A percentile compares a stretch with the other conserved stretches of the same genome.
Conservation (phyloP, 2,888 invertebrate genomes). For the Sceliomorpha sp. region DNA sequence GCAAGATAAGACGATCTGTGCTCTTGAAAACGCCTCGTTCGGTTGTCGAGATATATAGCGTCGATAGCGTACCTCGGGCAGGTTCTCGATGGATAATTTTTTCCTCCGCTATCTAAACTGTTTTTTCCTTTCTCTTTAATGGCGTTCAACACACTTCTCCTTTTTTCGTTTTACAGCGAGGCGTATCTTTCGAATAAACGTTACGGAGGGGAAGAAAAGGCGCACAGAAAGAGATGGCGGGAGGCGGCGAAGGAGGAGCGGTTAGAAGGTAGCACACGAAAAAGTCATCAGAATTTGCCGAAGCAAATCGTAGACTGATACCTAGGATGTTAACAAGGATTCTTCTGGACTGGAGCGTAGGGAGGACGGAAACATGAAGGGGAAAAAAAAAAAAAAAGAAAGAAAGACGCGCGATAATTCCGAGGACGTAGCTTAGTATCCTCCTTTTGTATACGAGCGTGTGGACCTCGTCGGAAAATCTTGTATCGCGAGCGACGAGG, state of each 20-base stretch:
- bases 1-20: conserved; percentile 66
- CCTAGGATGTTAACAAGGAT: conserved; percentile 37
- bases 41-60: conserved; percentile 66
- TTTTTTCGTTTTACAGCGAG: neutral
- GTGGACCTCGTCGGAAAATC: no score
- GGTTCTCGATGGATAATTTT: conserved; percentile 63
- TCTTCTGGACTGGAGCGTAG: conserved; percentile 35
- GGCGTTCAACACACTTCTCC: conserved; percentile 29
- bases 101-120: conserved; percentile 58
- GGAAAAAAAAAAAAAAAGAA: no score
- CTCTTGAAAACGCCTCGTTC: conserved; percentile 68
- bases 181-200: conserved; percentile 30
- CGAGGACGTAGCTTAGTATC: no score
- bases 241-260: conserved; percentile 9
- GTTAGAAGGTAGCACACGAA: conserved; percentile 28
- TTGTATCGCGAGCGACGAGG: no score
- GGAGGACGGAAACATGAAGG: conserved; percentile 31
- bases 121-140: conserved; percentile 51
- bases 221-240: neutral
- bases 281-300: conserved; percentile 35
- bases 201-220: conserved; percentile 10
- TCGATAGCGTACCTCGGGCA: conserved; percentile 69
- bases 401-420: no score
- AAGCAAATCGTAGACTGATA: conserved; percentile 33
- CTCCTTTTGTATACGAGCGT: no score